These are phyloP conservation scores for Clarias pachynema DNA, from an alignment of 2,797 vertebrate genomes.

Conservation along the genomic window DNA sequence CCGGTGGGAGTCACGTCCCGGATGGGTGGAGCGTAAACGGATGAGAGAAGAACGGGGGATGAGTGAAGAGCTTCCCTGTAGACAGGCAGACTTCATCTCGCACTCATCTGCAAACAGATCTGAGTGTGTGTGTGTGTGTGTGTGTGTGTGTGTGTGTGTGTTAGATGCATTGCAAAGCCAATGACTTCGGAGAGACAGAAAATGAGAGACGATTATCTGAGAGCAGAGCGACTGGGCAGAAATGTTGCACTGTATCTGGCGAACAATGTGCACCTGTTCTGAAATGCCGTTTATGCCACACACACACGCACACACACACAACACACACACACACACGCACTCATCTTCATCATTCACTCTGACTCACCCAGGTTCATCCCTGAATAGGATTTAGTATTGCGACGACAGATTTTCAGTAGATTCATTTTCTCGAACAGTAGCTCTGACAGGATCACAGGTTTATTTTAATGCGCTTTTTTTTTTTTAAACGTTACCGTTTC, in stretches of 20 bases:
- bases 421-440: background rate
- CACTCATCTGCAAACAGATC: slow-evolving; percentile 30
- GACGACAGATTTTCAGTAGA: background rate
- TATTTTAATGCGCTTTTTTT: background rate
- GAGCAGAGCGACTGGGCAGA: background rate
- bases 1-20: slow-evolving; percentile 45
- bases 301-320: slow-evolving; percentile 13
- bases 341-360: background rate
- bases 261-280: background rate
- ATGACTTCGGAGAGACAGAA: slow-evolving; percentile 17
- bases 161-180: slow-evolving; percentile 1
- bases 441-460: background rate
- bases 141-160: slow-evolving; percentile 8
- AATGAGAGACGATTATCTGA: slow-evolving; percentile 14
- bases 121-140: slow-evolving; percentile 11
- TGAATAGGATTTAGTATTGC: background rate
- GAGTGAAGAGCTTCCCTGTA: slow-evolving; percentile 38
- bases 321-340: slow-evolving; percentile 16
- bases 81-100: slow-evolving; percentile 25
- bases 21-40: slow-evolving; percentile 40
- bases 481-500: background rate
- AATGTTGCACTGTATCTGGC: background rate
- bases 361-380: background rate
- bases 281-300: background rate
- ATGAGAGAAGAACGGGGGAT: slow-evolving; percentile 41